Evolutionary conservation across 2,888 invertebrate genomes (phyloP), one percentile per base, ranked within the genome.

Genomic region (Sesia bembeciformis): DNA sequence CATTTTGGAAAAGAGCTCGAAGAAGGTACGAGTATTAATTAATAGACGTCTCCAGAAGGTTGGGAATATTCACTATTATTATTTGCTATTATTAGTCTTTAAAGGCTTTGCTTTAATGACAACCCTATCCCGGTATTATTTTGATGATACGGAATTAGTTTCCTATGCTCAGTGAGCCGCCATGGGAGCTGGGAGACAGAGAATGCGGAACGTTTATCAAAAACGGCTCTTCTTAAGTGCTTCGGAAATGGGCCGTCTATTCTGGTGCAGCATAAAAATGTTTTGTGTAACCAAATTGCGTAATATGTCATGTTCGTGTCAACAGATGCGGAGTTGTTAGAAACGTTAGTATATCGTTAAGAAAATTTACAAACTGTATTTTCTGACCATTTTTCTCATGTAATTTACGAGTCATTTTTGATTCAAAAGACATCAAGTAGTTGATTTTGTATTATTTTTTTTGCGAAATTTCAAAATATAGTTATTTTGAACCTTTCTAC

Each of bases 121-220:
- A 56, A 51, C 59, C 57, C 59, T 61, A 8, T 40, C 42, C 23
- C 40, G 53, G 51, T 56, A 55, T 57, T 54, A 54, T 53, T 56
- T 52, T 58, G 57, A 60, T 58, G 57, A 53, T 54, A 57, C 58
- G 50, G 53, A 62, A 58, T 58, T 57, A 52, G 56, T 56, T 58
- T 54, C 57, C 40, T 53, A 52, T 55, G 42, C 54, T 8, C 46
- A 23, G 46, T 46, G n/a, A 8, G 46, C 46, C 46, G 46, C 4
- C 8, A n/a, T 46, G 46, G 23, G 46, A 46, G 46, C 46, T 8
- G 52, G 7, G 7, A 52, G 46, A 39, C 40, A 40, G 40, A 53
- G 56, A 58, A 58, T 56, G 53, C 58, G 54, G 56, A 56, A 55
- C 53, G 52, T 56, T 58, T 52, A 55, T 56, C 56, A 55, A 58